These are phyloP conservation scores for Copsychus sechellarum DNA, from an alignment of 2,113 vertebrate species.

Conservation along the genomic window DNA sequence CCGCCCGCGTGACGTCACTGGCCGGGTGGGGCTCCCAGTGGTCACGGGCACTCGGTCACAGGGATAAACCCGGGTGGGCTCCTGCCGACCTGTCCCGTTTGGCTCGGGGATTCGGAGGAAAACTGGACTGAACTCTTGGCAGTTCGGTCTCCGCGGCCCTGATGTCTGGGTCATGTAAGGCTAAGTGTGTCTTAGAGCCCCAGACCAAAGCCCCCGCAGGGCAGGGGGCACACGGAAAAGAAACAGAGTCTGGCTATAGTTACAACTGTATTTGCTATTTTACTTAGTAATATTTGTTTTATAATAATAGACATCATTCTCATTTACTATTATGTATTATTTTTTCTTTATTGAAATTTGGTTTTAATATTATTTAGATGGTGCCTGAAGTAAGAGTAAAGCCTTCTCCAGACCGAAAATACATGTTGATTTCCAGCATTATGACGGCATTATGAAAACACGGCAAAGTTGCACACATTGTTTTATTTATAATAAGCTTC, in stretches of 20 bases:
- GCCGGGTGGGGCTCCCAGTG: rapidly evolving
- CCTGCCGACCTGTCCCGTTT: rapidly evolving
- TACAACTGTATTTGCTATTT: too few species aligned
- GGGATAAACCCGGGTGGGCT: too few species aligned
- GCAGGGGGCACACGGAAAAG: neutral
- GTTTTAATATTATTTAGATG: rapidly evolving
- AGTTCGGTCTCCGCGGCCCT: neutral
- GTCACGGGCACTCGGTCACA: rapidly evolving
- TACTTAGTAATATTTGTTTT: too few species aligned
- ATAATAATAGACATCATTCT: too few species aligned
- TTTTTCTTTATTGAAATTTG: neutral
- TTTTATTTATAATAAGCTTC: neutral
- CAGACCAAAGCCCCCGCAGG: neutral
- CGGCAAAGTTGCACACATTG: rapidly evolving
- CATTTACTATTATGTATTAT: neutral
- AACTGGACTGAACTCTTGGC: neutral
- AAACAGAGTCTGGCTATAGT: rapidly evolving
- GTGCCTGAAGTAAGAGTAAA: neutral
- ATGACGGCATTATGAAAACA: rapidly evolving
- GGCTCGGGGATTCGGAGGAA: rapidly evolving
- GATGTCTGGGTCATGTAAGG: too few species aligned
- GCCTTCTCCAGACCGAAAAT: rapidly evolving
- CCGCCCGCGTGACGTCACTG: neutral
- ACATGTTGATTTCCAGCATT: rapidly evolving
- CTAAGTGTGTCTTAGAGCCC: too few species aligned